Conservation (phyloP, 2,113 vertebrate species). For the Vulpes ferrilata region DNA sequence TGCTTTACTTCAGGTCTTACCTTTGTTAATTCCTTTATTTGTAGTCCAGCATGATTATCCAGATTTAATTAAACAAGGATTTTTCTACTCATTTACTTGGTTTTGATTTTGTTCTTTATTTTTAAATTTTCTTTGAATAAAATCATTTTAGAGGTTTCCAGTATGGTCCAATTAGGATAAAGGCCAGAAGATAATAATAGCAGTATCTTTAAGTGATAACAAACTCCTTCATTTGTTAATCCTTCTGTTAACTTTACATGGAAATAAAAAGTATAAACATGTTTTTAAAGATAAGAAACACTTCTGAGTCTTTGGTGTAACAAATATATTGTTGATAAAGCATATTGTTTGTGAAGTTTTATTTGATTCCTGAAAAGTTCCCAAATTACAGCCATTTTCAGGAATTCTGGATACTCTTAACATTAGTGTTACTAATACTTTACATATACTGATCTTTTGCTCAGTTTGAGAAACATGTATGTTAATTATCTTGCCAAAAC, state of each 20-base stretch:
- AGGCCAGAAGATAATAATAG: constrained; percentile 11
- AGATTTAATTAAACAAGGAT: constrained; percentile 53
- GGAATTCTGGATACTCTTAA: constrained; percentile 33
- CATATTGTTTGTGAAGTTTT: constrained; percentile 42
- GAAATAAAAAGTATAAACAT: constrained; percentile 52
- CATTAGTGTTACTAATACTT: not conserved
- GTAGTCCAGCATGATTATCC: constrained; percentile 42
- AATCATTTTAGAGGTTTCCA: constrained; percentile 49
- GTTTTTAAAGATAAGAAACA: constrained; percentile 63
- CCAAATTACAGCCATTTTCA: not conserved
- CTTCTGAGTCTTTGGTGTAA: constrained; percentile 28
- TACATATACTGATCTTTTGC: not conserved
- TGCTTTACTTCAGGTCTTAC: constrained; percentile 33
- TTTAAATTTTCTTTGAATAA: constrained; percentile 36
- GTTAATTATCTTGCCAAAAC: constrained; percentile 30
- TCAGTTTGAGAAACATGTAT: constrained; percentile 28
- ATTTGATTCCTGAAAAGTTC: constrained; percentile 41
- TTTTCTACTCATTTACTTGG: constrained; percentile 40
- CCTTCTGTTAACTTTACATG: constrained; percentile 19
- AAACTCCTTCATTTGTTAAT: not conserved
- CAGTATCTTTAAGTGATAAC: constrained; percentile 8
- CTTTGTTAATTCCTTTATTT: constrained; percentile 65
- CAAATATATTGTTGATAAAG: constrained; percentile 52
- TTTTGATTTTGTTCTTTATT: not conserved
- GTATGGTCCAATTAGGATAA: constrained; percentile 31